A percentile compares a stretch with the other conserved stretches of the same genome.
Conservation (phyloP, 92 coral and sea anemone species). For the Plumapathes pennacea region DNA sequence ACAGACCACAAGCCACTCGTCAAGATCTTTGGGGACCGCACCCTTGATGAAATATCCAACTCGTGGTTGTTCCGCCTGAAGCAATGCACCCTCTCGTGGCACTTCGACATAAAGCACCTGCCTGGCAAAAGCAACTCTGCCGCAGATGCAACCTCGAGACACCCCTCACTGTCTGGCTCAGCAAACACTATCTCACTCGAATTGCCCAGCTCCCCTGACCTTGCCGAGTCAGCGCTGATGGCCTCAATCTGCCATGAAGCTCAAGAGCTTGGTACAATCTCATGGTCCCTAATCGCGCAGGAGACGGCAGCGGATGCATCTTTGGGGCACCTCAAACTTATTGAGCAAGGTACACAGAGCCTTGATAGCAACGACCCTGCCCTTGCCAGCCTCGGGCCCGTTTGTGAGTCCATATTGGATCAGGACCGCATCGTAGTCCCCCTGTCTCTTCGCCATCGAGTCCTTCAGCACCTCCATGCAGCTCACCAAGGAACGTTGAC, state of each 20-base stretch:
- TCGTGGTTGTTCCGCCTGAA: conserved; percentile 55
- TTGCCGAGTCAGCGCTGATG: conserved; percentile 48
- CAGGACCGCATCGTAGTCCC: conserved; percentile 56
- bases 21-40: conserved; percentile 53
- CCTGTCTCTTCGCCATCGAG: conserved; percentile 34
- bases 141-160: conserved; percentile 63
- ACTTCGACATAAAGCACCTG: conserved; percentile 58
- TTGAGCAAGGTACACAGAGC: conserved; percentile 33
- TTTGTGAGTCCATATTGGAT: conserved; percentile 38
- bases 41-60: conserved; percentile 53
- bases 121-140: conserved; percentile 62
- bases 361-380: conserved; percentile 16
- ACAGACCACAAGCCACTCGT: conserved; percentile 47
- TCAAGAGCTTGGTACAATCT: conserved; percentile 36
- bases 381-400: conserved; percentile 46
- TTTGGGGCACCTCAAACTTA: conserved; percentile 20
- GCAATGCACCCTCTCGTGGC: conserved; percentile 75
- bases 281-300: conserved; percentile 61
- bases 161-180: conserved; percentile 62
- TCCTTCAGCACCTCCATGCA: conserved; percentile 64
- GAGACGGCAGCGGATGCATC: conserved; percentile 48
- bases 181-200: conserved; percentile 38
- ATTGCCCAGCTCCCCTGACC: conserved; percentile 40
- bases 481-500: conserved; percentile 60
- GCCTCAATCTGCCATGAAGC: conserved; percentile 39